phyloP scores from a whole-genome alignment of 23 tunicate species.

The Styela plicata region DNA sequence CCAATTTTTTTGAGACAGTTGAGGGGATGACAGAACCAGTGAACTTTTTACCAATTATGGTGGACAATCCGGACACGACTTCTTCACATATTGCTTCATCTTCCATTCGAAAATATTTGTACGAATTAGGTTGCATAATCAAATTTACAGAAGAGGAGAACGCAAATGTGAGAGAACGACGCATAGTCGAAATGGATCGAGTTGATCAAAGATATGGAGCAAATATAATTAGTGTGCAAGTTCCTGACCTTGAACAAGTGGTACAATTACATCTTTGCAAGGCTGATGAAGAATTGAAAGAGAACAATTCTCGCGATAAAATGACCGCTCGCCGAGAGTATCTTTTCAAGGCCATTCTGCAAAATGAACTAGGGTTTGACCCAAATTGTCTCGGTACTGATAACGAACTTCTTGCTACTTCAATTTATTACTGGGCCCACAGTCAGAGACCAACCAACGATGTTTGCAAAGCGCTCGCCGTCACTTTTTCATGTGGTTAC shows the following conservation, averaged over 20 bases:
- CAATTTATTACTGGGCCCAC: neutral
- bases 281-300: neutral
- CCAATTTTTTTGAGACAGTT: neutral
- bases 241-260: neutral
- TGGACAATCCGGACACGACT: neutral
- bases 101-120: neutral
- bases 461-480: conserved; percentile 34
- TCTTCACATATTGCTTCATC: neutral
- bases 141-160: neutral
- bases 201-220: neutral
- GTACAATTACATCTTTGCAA: neutral
- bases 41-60: neutral
- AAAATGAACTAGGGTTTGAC: neutral
- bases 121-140: neutral
- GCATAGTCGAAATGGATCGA: neutral
- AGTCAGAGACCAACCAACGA: conserved; percentile 36
- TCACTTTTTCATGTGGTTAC: neutral
- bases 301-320: neutral
- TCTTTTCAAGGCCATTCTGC: neutral
- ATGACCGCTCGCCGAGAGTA: neutral
- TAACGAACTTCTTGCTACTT: neutral
- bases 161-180: neutral
- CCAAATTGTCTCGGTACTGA: neutral
- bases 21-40: neutral
- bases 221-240: neutral